Evolutionary conservation across 1,140 invertebrate genomes (phyloP).

Genomic region (Drosophila erecta): DNA sequence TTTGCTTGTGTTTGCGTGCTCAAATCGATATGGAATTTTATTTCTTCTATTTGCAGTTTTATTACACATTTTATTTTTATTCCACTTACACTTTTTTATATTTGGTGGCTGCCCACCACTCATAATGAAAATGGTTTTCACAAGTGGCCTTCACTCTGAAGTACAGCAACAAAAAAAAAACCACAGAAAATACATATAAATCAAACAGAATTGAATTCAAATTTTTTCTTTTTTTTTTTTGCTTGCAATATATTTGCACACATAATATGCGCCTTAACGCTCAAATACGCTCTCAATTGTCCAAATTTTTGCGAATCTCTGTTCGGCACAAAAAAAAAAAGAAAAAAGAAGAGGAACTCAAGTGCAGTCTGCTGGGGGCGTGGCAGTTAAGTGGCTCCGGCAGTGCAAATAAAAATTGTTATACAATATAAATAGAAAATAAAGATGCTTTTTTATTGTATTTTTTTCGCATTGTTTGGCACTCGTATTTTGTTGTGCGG

Average conservation of each 20-base stretch:
- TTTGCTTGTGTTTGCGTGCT: constrained; percentile 18
- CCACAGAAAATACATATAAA: constrained; percentile 39
- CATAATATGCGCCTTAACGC: constrained; percentile 80
- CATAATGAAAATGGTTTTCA: constrained; percentile 79
- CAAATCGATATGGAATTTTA: constrained; percentile 69
- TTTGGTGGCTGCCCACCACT: constrained; percentile 55
- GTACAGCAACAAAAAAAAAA: constrained; percentile 27
- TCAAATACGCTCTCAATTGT: constrained; percentile 81
- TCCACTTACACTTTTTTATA: constrained; percentile 28
- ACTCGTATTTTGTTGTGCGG: constrained; percentile 41
- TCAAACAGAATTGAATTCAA: constrained; percentile 74
- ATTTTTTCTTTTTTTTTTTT: constrained; percentile 19
- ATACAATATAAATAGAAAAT: constrained; percentile 78
- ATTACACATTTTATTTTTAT: constrained; percentile 49
- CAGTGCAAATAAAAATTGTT: constrained; percentile 77
- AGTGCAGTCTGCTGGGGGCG: constrained; percentile 42
- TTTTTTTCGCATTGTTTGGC: constrained; percentile 34
- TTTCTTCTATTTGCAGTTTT: constrained; percentile 56
- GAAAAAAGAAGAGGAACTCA: constrained; percentile 14
- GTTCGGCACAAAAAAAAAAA: constrained; percentile 7
- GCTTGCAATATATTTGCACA: constrained; percentile 71
- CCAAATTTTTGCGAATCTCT: constrained; percentile 63
- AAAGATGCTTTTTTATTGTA: constrained; percentile 43
- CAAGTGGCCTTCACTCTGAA: constrained; percentile 61
- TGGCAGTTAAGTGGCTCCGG: constrained; percentile 57